Evolutionary conservation across 2,888 invertebrate genomes (phyloP), one percentile per base, ranked within the genome.

Genomic region (Aleiodes alternator): DNA sequence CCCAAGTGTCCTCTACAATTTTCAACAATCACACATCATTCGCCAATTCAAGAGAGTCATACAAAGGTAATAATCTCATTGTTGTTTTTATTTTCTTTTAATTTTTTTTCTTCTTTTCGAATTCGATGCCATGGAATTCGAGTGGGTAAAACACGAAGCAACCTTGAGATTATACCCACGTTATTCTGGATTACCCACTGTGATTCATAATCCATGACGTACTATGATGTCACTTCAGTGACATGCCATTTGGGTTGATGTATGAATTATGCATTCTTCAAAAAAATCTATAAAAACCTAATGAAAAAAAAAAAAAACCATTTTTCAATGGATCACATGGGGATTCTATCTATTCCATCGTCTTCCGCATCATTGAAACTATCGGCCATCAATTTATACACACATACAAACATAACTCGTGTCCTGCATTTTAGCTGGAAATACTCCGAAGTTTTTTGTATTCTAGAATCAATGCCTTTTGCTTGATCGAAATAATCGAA

Each of bases 121-220:
- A 23, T 23, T 56, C 23, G 70, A 55, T 68, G 51, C 14, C 61
- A 71, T 66, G 57, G 75, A 75, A 75, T 75, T 75, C 34, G 57
- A 71, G 75, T 75, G 75, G 75, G 75, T 71, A 48, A 16, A 64
- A 74, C 34, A 23, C 23, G 1, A 68, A 68, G 55, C 57, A 68
- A 76, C 79, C 80, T 80, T 81, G 79, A 75, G 73, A 64, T 71
- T 76, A 69, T 79, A 78, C 80, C 80, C 80, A 81, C 80, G 80
- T 81, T 16, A 79, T 57, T 68, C 77, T 73, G 77, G 75, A 77
- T 80, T 77, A 75, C 55, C 74, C 75, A 73, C 70, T 77, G 73
- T 80, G 80, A 80, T 79, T 80, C 80, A 80, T 76, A 80, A 80
- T 78, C 79, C 76, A 79, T 78, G 80, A 79, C 80, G 78, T 80